Evolutionary conservation across 2,888 invertebrate species (phyloP).

Genomic region (Phyllotreta cruciferae): DNA sequence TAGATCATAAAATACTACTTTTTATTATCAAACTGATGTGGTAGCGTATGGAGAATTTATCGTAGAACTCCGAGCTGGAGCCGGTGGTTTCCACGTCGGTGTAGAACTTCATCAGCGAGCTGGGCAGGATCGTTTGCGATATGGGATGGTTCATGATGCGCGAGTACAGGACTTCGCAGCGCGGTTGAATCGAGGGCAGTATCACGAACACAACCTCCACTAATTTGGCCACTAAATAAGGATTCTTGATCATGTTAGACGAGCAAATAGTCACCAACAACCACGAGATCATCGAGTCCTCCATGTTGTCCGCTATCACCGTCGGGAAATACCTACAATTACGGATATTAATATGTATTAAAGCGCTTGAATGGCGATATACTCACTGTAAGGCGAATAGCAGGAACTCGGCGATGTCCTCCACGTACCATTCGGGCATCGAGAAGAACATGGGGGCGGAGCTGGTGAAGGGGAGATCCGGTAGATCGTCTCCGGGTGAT

Average conservation of each 20-base stretch:
- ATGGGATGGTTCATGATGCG: conserved; percentile 89
- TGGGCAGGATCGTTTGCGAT: conserved; percentile 81
- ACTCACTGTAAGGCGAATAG: conserved; percentile 92
- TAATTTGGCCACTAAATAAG: conserved; percentile 95
- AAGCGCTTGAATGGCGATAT: background rate
- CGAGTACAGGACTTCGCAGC: conserved; percentile 66
- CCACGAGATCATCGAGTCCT: conserved; percentile 86
- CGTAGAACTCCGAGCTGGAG: conserved; percentile 97
- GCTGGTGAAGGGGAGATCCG: conserved; percentile 66
- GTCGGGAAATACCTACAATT: conserved; percentile 73
- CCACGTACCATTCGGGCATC: conserved; percentile 96
- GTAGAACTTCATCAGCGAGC: conserved; percentile 97
- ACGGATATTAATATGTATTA: too few relatives aligned
- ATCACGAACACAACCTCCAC: conserved; percentile 89
- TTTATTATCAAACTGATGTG: conserved; percentile 97
- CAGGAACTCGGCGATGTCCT: conserved; percentile 96
- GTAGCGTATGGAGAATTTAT: conserved; percentile 98
- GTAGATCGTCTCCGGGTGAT: conserved; percentile 61
- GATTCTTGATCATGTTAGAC: conserved; percentile 91
- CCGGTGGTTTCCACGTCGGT: conserved; percentile 98
- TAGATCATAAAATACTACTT: too few relatives aligned
- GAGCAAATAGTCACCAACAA: conserved; percentile 89
- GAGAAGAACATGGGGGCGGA: conserved; percentile 83
- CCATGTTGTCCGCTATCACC: conserved; percentile 77
- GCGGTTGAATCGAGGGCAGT: conserved; percentile 70